A percentile compares a stretch with the other conserved stretches of the same genome.
These are phyloP conservation scores for Ceratotherium simum DNA, from an alignment of 2,113 vertebrate genomes.

Conservation along the genomic window DNA sequence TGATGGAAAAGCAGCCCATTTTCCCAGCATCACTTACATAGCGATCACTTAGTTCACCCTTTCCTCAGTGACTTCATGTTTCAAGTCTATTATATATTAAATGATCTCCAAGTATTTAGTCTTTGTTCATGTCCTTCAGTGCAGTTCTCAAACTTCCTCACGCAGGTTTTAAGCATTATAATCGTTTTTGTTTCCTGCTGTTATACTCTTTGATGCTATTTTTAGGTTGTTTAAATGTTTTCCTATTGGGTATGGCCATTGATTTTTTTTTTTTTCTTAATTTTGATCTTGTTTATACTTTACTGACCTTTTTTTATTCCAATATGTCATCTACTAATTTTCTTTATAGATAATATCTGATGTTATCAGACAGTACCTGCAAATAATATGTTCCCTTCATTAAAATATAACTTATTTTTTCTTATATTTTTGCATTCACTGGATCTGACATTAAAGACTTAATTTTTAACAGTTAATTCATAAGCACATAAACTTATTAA, in stretches of 20 bases:
- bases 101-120: background rate
- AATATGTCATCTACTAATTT: background rate
- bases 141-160: background rate
- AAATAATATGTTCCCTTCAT: background rate
- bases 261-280: background rate
- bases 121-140: background rate
- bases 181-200: background rate
- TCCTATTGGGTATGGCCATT: background rate
- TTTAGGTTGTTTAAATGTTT: background rate
- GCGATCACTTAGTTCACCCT: background rate
- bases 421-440: background rate
- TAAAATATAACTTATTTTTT: background rate
- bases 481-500: background rate
- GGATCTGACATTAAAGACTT: background rate
- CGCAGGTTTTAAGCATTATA: background rate
- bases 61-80: background rate
- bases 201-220: background rate
- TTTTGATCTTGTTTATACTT: background rate
- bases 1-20: background rate
- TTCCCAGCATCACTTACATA: background rate
- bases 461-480: background rate
- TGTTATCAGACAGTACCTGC: background rate
- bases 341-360: background rate
- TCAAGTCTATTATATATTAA: background rate
- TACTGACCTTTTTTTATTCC: background rate